Base-by-base conservation (phyloP, 1,140 invertebrate species). In the Drosophila persimilis region DNA sequence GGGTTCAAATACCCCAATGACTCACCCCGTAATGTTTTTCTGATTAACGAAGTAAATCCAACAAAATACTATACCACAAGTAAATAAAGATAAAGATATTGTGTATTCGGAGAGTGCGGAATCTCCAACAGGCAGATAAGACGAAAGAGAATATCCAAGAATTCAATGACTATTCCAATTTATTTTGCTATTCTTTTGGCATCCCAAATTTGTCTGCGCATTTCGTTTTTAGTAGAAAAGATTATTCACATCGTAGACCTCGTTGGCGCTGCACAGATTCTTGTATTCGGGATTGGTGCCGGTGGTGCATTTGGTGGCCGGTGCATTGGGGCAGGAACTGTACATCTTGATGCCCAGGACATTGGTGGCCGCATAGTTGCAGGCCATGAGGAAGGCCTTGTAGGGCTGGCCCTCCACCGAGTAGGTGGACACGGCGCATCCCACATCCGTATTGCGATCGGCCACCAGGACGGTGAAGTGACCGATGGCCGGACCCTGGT, bases 381-480 rank as follows among this genome's bases (percentile, higher is more conserved):
- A 90, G 54, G 84, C 80, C 47, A 89, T 45, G 0, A 89, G 73
- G 65, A 71, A 89, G 43, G 54, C 73, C 52, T 73, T 75, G 70
- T 83, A 83, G 1, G 56, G 6, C 20, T 72, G 39, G 0, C 63
- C 64, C 0, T 24, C 0, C 0, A 76, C 71, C 11, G 77, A 73
- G 9, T 76, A 86, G 5, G 77, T 86, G 47, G 81, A 70, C 0
- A 54, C 89, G 11, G 90, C 90, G 24, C 90, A 91, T 8, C 90
- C 90, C 6, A 91, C 62, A 0, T 73, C 61, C 24, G 75, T 77
- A 29, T 90, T 90, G 11, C 73, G 72, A 75, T 90, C 89, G 7
- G 88, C 77, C 0, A 90, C 72, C 52, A 90, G 55, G 0, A 90
- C 84, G 8, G 90, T 90, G 51, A 91, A 90, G 29, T 90, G 90